Base-by-base conservation (phyloP, 1,140 invertebrate genomes). In the Drosophila lacteicornis region DNA sequence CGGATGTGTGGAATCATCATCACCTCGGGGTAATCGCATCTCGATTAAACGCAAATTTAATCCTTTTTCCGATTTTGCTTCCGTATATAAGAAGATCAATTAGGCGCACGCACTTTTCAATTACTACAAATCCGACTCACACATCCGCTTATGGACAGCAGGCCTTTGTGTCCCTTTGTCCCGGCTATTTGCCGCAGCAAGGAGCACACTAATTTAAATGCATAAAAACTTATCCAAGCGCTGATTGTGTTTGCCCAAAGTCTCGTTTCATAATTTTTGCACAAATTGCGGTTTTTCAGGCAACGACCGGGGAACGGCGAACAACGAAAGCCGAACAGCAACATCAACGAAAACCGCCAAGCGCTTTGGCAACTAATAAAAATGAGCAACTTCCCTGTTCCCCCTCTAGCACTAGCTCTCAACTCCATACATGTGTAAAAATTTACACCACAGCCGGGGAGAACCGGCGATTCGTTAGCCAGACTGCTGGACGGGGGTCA, bases 211-310 rank as follows among this genome's bases (percentile, higher is more conserved):
- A 79, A 90, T 90, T 90, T 66, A 71, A 90, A 90, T 90, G 86
- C 82, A 90, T 62, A 70, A 85, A 88, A 90, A 85, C 79, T 80
- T 80, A 74, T 61, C 63, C 79, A 56, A 59, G 85, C 83, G 80
- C 88, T 77, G 78, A 79, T 90, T 90, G 69, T 85, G 85, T 90
- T 90, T 90, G 79, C 79, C 56, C 61, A 90, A 75, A 85, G 85
- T 90, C 85, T 90, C 85, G 85, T 77, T 90, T 90, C 75, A 90
- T 90, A 90, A 90, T 90, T 90, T 88, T 77, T 90, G 85, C 85
- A 74, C 85, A 90, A 90, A 90, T 90, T 90, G 85, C 85, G 85
- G 81, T 81, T 88, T 88, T 88, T 57, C 33, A 68, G 74, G 42
- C 50, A 60, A 51, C 75, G 63, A 60, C 61, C 60, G 56, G 30